Conservation (phyloP, 1,140 invertebrate genomes). For the Bathynomus jamesi region DNA sequence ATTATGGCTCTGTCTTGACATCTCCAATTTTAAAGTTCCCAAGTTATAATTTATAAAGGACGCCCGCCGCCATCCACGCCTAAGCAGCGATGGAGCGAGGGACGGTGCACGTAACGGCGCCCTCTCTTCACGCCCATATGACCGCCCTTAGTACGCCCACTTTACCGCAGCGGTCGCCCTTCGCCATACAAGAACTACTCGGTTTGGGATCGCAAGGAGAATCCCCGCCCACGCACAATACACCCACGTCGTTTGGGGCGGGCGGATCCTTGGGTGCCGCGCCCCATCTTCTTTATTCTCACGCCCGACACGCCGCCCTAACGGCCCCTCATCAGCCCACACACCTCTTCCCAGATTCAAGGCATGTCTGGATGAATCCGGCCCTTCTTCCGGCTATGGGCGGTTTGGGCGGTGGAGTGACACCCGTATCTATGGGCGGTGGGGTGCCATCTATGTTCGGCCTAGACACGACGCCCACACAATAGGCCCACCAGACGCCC, state of each 20-base stretch:
- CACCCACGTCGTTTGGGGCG: conserved; percentile 20
- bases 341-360: conserved; percentile 32
- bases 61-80: no score
- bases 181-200: conserved; percentile 83
- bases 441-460: conserved; percentile 34
- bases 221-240: conserved; percentile 16
- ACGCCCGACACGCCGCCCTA: conserved; percentile 20
- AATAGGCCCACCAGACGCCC: conserved; percentile 23
- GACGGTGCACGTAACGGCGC: conserved; percentile 31
- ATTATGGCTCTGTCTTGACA: no score
- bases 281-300: conserved; percentile 31
- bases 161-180: conserved; percentile 76
- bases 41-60: no score
- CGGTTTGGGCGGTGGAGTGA: conserved; percentile 25
- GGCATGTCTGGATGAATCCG: conserved; percentile 36
- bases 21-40: no score
- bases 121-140: conserved; percentile 36
- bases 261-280: conserved; percentile 30
- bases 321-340: conserved; percentile 26
- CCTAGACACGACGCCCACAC: conserved; percentile 25
- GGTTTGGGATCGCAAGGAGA: conserved; percentile 53
- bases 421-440: conserved; percentile 21
- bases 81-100: conserved; percentile 34
- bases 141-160: conserved; percentile 38
- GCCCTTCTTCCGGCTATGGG: conserved; percentile 33